Evolutionary conservation across 2,888 invertebrate species (phyloP), one percentile per base, ranked within the genome.

Genomic region (Brachypalpus laphriformis): DNA sequence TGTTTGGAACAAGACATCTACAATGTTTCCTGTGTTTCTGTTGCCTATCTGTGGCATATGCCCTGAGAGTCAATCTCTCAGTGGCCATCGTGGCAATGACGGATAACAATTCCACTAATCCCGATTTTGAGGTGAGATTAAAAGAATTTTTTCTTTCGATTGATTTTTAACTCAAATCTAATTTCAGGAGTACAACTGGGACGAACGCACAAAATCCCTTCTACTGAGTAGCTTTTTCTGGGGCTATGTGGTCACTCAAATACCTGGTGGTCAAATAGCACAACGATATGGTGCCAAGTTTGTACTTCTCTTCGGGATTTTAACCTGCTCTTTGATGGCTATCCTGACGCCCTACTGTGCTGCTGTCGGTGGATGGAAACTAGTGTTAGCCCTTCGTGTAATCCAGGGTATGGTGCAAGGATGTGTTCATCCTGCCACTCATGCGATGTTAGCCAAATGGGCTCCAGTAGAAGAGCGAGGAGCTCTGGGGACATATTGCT

Each of bases 31-130:
- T 95, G 82, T 92, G 95, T 88, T 95, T 95, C 88, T 88, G 94
- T 42, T 94, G 94, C 1, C 92, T 95, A 87, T 91, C 94, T 0
- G 93, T 95, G 34, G 93, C 94, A 56, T 95, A 95, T 88, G 94
- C 94, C 3, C 93, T 95, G 87, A 92, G 96, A 59, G 94, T 95
- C 47, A 94, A 94, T 88, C 93, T 96, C 88, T 95, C 94, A 0
- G 95, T 96, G 8, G 95, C 95, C 0, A 93, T 96, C 68, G 94
- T 96, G 1, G 96, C 96, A 22, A 96, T 96, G 96, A 94, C 94
- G 0, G 93, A 94, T 87, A 89, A 89, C 0, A 89, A 90, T 2
- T 89, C 92, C 0, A 91, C 90, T 14, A 91, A 92, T 87, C 90
- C 91, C 1, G 90, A 92, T 87, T 92, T 92, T 83, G 89, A 91